Base-by-base conservation (phyloP, 2,113 vertebrate species). In the Sander vitreus region DNA sequence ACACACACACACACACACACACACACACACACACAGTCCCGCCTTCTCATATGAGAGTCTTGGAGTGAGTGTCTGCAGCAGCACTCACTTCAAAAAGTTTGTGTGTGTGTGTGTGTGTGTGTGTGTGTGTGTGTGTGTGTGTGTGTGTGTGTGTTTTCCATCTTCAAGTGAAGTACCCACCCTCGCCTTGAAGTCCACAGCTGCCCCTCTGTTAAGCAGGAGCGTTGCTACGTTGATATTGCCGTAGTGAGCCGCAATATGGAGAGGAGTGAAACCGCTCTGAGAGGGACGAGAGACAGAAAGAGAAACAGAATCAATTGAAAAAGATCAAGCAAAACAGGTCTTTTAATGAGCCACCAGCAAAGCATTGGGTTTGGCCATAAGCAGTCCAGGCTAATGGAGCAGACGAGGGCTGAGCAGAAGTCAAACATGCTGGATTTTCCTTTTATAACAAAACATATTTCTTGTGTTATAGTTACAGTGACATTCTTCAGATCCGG, bases 221-320 rank as follows among this genome's bases (percentile, higher is more conserved):
- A 99, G 96, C 0, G 97, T 99, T 0, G 97, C 97, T 83, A 99
- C 98, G 1, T 99, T 99, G 91, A 98, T 98, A 0, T 99, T 99
- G 60, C 98, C 98, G 0, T 99, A 99, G 92, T 99, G 98, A 0
- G 98, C 97, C 0, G 98, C 97, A 8, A 99, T 99, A 78, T 99
- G 98, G 79, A 99, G 94, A 57, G 98, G 98, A 11, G 98, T 99
- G 47, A 99, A 99, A 27, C 98, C 98, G 48, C 98, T 99, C 98
- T 99, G 53, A 51, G 84, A 85, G 86, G 78, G 81, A 93, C 7
- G 76, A 90, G 57, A 95, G n/a, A 80, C 6, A 66, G 30, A 90
- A 13, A 92, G 64, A 55, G 13, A 71, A 48, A 73, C 18, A 78
- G n/a, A 23, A 59, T 55, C 2, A 25, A 5, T 70, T 63, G 48